Conservation (phyloP, 2,797 vertebrate species). For the Erpetoichthys calabaricus region DNA sequence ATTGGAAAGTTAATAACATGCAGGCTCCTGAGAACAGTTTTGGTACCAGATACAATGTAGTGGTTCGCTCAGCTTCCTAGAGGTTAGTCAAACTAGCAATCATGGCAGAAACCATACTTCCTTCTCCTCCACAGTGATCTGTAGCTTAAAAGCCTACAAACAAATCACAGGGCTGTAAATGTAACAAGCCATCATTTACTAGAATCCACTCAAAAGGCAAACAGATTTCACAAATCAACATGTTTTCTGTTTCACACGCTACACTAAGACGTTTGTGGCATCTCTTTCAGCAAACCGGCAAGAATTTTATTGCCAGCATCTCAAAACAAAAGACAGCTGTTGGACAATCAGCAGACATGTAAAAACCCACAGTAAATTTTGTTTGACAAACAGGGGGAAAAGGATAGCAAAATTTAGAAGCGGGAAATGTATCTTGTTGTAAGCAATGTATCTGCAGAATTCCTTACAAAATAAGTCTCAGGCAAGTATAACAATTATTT, state of each 20-base stretch:
- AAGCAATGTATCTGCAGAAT: no score
- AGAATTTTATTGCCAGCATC: constrained; percentile 13
- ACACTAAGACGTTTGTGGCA: constrained; percentile 4
- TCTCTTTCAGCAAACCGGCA: constrained; percentile 5
- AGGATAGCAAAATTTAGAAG: no score
- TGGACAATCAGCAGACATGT: neutral
- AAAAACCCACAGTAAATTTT: no score
- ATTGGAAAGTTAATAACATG: neutral
- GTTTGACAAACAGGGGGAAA: no score
- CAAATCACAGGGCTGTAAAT: constrained; percentile 12
- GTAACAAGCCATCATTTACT: constrained; percentile 10
- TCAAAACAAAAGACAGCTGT: constrained; percentile 14
- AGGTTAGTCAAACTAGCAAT: constrained; percentile 58
- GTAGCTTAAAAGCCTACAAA: constrained; percentile 12
- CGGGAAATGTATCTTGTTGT: no score
- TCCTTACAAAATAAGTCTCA: no score
- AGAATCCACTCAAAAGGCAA: constrained; percentile 8
- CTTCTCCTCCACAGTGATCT: constrained; percentile 37
- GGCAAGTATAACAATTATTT: no score
- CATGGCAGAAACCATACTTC: constrained; percentile 36
- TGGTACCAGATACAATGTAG: constrained; percentile 11
- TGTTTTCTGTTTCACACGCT: neutral
- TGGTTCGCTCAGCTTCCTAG: constrained; percentile 40
- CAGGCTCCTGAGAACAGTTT: constrained; percentile 13
- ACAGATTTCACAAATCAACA: constrained; percentile 1